Percentiles rank a stretch among this genome's conserved stretches.
Conservation (phyloP, 2,113 vertebrate species). For the Jacana jacana region DNA sequence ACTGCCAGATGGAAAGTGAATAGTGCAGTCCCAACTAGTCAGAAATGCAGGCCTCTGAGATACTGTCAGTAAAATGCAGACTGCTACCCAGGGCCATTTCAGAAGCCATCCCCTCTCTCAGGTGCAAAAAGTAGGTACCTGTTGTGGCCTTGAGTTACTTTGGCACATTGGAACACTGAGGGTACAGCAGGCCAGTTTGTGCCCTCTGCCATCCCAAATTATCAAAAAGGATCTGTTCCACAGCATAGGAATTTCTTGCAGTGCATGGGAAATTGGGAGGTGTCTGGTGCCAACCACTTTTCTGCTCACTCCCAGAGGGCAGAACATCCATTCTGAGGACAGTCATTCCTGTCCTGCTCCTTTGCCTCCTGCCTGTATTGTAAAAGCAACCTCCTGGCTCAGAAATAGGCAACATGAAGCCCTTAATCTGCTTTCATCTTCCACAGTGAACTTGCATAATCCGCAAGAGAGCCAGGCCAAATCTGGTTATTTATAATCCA, state of each 20-base stretch:
- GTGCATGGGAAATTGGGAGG: too few relatives aligned
- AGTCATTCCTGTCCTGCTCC: not conserved
- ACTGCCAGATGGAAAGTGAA: not conserved
- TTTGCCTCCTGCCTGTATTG: not conserved
- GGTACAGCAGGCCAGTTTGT: not conserved
- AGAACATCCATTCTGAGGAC: too few relatives aligned
- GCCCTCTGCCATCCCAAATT: not conserved
- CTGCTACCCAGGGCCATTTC: not conserved
- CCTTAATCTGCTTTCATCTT: not conserved
- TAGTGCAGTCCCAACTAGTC: not conserved
- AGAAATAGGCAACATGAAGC: not conserved
- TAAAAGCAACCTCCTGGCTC: not conserved
- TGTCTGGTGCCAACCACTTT: not conserved
- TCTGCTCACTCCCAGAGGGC: not conserved
- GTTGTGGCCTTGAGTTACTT: not conserved
- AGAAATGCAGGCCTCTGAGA: not conserved
- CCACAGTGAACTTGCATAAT: not conserved
- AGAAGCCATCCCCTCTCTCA: not conserved
- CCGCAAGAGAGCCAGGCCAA: not conserved
- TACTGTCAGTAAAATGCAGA: not conserved
- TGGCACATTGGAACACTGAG: not conserved
- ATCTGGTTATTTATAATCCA: conserved; percentile 23
- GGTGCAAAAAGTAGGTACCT: not conserved
- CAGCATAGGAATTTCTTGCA: not conserved
- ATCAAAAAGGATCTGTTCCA: not conserved